Percentiles rank a stretch among this genome's conserved stretches.
Evolutionary conservation across 2,113 vertebrate species (phyloP).

Genomic region (Perca flavescens): DNA sequence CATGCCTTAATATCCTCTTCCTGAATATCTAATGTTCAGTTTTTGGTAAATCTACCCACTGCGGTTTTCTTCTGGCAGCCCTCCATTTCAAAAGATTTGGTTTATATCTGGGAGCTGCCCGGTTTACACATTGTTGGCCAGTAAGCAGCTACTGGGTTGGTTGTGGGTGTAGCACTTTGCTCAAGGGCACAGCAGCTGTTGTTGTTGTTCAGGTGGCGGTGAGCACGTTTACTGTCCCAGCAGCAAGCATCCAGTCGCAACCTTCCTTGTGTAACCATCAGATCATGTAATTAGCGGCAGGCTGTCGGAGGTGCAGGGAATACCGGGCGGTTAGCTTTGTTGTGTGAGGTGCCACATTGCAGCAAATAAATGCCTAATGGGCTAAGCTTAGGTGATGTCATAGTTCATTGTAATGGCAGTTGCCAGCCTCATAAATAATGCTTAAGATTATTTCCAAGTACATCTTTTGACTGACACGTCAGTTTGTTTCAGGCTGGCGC

Average conservation of each 20-base stretch:
- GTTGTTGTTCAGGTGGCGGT: conserved; percentile 43
- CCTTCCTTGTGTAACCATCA: conserved; percentile 53
- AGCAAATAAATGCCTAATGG: conserved; percentile 82
- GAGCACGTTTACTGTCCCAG: conserved; percentile 52
- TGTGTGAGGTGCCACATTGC: conserved; percentile 85
- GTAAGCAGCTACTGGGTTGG: conserved; percentile 39
- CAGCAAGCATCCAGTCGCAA: conserved; percentile 34
- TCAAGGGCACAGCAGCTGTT: conserved; percentile 78
- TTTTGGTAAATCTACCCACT: not conserved
- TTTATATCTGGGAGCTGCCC: conserved; percentile 15
- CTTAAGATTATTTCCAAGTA: conserved; percentile 83
- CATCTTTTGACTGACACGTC: conserved; percentile 73
- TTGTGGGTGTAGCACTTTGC: conserved; percentile 65
- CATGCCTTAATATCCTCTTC: not conserved
- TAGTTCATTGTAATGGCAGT: conserved; percentile 79
- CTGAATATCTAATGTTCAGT: not conserved
- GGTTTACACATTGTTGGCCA: conserved; percentile 17
- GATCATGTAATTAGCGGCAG: conserved; percentile 68
- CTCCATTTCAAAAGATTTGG: not conserved
- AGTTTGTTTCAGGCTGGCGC: conserved; percentile 53
- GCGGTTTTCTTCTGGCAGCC: not conserved
- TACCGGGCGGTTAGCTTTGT: conserved; percentile 74
- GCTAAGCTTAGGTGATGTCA: conserved; percentile 81
- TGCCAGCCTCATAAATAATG: conserved; percentile 83
- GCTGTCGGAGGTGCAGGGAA: conserved; percentile 53